These are phyloP conservation scores for Echeneis naucrates DNA, from an alignment of 2,797 vertebrate species.

Conservation along the genomic window DNA sequence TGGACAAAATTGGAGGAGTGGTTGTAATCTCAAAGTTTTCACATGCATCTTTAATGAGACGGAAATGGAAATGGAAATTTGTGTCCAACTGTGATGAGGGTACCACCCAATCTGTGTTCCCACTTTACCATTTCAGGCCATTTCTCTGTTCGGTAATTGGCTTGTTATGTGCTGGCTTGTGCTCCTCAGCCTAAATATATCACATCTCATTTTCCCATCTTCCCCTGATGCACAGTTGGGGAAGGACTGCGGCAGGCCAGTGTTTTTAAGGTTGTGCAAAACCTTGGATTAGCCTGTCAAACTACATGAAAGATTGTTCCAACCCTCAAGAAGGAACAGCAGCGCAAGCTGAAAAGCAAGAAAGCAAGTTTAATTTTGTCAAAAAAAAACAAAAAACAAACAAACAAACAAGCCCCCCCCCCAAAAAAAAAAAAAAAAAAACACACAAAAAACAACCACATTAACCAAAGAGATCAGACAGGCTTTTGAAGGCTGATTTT, in stretches of 20 bases:
- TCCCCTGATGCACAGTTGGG: slow-evolving; percentile 13
- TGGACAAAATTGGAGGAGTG: slow-evolving; percentile 18
- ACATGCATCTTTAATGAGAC: slow-evolving; percentile 31
- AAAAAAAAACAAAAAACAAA: neutral
- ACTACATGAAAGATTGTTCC: slow-evolving; percentile 31
- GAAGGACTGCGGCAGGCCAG: neutral
- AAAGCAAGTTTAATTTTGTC: slow-evolving; percentile 4
- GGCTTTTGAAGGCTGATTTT: neutral
- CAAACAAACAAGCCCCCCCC: no score
- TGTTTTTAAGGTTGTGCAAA: slow-evolving; percentile 41
- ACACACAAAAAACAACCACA: neutral
- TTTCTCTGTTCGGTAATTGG: slow-evolving; percentile 6
- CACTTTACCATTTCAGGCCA: slow-evolving; percentile 5
- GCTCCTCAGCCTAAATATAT: slow-evolving; percentile 11
- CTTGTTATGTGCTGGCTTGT: slow-evolving; percentile 14
- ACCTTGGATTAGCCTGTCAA: slow-evolving; percentile 33
- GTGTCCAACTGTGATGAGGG: slow-evolving; percentile 20
- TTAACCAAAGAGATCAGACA: neutral
- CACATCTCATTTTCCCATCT: slow-evolving; percentile 23
- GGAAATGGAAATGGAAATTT: slow-evolving; percentile 20
- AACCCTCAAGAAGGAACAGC: slow-evolving; percentile 1
- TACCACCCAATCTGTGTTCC: slow-evolving; percentile 2
- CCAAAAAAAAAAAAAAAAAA: neutral
- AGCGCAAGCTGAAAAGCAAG: slow-evolving; percentile 16
- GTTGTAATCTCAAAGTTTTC: slow-evolving; percentile 22